These are phyloP conservation scores for Cataglyphis altisquamis DNA, from an alignment of 2,888 invertebrate species.

Conservation along the genomic window DNA sequence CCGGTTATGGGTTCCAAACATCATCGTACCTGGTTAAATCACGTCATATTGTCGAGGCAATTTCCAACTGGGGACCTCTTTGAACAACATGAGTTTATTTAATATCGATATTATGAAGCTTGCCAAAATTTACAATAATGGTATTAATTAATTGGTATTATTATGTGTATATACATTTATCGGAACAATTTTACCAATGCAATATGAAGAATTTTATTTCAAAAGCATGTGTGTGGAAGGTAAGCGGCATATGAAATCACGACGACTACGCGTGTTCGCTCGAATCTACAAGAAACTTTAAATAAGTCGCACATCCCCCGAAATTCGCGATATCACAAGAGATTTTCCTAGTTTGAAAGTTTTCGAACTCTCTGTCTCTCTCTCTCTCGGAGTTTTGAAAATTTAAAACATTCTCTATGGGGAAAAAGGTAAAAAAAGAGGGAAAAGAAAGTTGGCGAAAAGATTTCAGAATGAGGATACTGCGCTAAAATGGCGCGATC, in stretches of 20 bases:
- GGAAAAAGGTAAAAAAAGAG: not conserved
- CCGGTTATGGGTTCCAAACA: slow-evolving; percentile 24
- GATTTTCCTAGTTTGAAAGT: slow-evolving; percentile 22
- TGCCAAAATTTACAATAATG: slow-evolving; percentile 20
- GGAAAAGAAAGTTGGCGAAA: not conserved
- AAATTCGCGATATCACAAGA: slow-evolving; percentile 48
- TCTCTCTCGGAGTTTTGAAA: slow-evolving; percentile 3
- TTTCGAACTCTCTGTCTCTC: slow-evolving; percentile 5
- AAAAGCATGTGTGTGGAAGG: not conserved
- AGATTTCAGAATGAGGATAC: slow-evolving; percentile 19
- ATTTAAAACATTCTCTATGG: slow-evolving; percentile 13
- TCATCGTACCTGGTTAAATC: slow-evolving; percentile 8
- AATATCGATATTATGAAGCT: slow-evolving; percentile 34
- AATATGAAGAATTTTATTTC: not conserved
- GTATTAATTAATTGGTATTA: slow-evolving; percentile 28
- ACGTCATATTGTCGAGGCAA: slow-evolving; percentile 29
- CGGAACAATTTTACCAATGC: not conserved
- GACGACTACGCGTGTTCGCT: not conserved
- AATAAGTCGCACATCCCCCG: slow-evolving; percentile 39
- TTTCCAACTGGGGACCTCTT: slow-evolving; percentile 48
- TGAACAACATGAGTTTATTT: slow-evolving; percentile 43
- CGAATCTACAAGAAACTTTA: slow-evolving; percentile 38
- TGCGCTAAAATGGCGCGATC: not conserved
- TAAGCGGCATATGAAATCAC: slow-evolving; percentile 29
- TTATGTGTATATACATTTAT: not conserved